These are phyloP conservation scores for Nyctalus aviator DNA, from an alignment of 2,797 vertebrate species.

Conservation along the genomic window DNA sequence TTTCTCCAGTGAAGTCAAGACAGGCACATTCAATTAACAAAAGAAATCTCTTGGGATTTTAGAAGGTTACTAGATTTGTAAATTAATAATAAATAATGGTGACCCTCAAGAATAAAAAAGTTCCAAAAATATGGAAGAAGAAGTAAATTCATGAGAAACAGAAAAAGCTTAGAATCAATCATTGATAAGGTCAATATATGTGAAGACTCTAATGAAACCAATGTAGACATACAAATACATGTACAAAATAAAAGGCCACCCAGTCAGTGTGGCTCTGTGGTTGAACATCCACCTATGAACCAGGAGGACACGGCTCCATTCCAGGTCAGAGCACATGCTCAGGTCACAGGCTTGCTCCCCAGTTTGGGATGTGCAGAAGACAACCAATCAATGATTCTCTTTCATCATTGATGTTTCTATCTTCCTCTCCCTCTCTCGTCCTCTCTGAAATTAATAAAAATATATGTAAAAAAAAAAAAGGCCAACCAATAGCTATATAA, in stretches of 20 bases:
- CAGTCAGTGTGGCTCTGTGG: too few relatives aligned
- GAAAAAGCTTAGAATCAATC: neutral
- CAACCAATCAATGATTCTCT: too few relatives aligned
- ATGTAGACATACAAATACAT: neutral
- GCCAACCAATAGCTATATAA: neutral
- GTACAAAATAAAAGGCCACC: neutral
- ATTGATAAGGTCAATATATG: neutral
- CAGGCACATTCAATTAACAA: neutral
- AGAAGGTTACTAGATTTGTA: neutral
- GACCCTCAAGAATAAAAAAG: neutral
- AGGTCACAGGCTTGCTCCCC: too few relatives aligned
- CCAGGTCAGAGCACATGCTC: too few relatives aligned
- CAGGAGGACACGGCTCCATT: too few relatives aligned
- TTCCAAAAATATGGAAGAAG: neutral
- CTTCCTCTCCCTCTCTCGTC: too few relatives aligned
- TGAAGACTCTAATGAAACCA: neutral
- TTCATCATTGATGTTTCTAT: too few relatives aligned
- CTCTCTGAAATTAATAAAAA: slow-evolving; percentile 6
- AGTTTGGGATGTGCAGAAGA: too few relatives aligned
- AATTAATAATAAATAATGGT: neutral
- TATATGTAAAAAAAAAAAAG: neutral
- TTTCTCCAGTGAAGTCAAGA: neutral
- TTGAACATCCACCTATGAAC: too few relatives aligned
- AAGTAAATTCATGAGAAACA: neutral
- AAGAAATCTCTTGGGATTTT: neutral